These are phyloP conservation scores for Carcinoscorpius rotundicauda DNA, from an alignment of 1,140 invertebrate species.

Conservation along the genomic window DNA sequence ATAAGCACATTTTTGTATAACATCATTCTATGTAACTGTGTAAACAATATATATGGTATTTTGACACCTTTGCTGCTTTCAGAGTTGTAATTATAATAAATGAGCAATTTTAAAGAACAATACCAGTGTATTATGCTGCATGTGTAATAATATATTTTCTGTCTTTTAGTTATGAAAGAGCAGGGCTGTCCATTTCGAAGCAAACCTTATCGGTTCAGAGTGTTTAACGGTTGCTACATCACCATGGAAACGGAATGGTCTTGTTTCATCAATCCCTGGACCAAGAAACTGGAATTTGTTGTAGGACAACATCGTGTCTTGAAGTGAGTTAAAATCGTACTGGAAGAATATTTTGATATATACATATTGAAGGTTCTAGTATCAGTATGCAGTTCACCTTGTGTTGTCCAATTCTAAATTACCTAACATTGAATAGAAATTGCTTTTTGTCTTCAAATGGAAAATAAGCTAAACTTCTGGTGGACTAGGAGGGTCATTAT, in stretches of 20 bases:
- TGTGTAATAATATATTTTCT: slow-evolving; percentile 6
- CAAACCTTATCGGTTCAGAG: slow-evolving; percentile 61
- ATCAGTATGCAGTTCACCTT: not conserved
- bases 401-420: too few relatives aligned
- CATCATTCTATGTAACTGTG: too few relatives aligned
- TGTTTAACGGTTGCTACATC: slow-evolving; percentile 69
- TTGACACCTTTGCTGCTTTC: too few relatives aligned
- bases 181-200: slow-evolving; percentile 55
- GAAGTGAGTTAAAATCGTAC: slow-evolving; percentile 40
- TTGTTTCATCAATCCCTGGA: slow-evolving; percentile 88
- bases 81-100: too few relatives aligned
- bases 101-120: too few relatives aligned
- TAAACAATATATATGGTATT: too few relatives aligned
- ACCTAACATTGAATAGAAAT: too few relatives aligned
- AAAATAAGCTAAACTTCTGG: slow-evolving; percentile 7
- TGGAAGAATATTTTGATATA: not conserved
- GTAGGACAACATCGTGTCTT: slow-evolving; percentile 74
- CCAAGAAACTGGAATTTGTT: slow-evolving; percentile 76
- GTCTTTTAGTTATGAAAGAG: slow-evolving; percentile 40
- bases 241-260: slow-evolving; percentile 84
- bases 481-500: not conserved
- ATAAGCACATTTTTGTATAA: too few relatives aligned
- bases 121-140: too few relatives aligned
- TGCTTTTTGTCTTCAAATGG: not conserved
- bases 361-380: slow-evolving; percentile 7